Evolutionary conservation across 2,888 invertebrate genomes (phyloP).

Genomic region (Lochmaea capreae): DNA sequence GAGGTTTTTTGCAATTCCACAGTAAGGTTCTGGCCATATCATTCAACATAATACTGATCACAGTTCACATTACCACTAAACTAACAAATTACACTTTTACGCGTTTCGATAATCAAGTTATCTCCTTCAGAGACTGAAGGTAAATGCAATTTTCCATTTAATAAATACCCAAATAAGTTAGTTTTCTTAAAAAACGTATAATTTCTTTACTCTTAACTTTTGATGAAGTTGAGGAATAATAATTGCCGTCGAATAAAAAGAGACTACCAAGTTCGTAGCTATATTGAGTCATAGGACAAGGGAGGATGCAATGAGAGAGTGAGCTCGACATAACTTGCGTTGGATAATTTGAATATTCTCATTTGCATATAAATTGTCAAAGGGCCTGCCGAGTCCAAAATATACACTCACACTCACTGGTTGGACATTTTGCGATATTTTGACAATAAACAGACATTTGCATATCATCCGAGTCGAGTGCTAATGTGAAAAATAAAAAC

Average conservation of each 20-base stretch:
- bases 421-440: conserved; percentile 41
- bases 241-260: conserved; percentile 35
- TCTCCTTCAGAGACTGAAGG: too few relatives aligned
- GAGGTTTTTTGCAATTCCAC: too few relatives aligned
- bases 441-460: conserved; percentile 43
- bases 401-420: conserved; percentile 44
- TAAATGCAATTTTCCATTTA: too few relatives aligned
- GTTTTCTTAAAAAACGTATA: too few relatives aligned
- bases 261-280: conserved; percentile 22
- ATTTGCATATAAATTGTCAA: conserved; percentile 59
- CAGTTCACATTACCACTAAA: too few relatives aligned
- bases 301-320: not conserved
- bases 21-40: too few relatives aligned
- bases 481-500: conserved; percentile 32
- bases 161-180: too few relatives aligned
- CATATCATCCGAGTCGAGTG: conserved; percentile 31
- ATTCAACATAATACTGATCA: too few relatives aligned
- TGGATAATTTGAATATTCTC: conserved; percentile 54
- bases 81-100: too few relatives aligned
- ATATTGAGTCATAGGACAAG: not conserved
- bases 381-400: conserved; percentile 42
- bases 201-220: too few relatives aligned
- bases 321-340: conserved; percentile 33
- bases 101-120: too few relatives aligned
- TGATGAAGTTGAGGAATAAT: not conserved